Base-by-base conservation (phyloP, 2,113 vertebrate species). In the Paratilapia polleni region DNA sequence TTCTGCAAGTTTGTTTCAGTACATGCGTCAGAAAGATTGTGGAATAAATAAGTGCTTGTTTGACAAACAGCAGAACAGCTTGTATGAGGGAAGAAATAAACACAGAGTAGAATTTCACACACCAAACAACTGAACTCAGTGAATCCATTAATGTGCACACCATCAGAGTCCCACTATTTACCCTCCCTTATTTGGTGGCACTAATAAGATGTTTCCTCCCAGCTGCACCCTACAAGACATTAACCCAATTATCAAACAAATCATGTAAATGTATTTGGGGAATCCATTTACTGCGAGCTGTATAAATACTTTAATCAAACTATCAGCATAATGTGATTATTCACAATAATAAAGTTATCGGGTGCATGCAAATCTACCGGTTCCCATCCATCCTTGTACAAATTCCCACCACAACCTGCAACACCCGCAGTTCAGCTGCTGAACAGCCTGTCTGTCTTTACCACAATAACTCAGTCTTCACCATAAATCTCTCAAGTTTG, bases 401-500 rank as follows among this genome's bases (percentile, higher is more conserved):
- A 47, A 34, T 14, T 47, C 74, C 31, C 58, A 62, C 66, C 75
- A 24, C 31, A 41, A 8, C 57, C 47, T 17, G 64, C 77, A 77
- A 60, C 82, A 60, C 85, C 83, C 73, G 22, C 86, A 84, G 81
- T 78, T 59, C 58, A 79, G 49, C 84, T 86, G 83, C 88, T 84
- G n/a, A 75, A 62, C 85, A 78, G 57, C 57, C 78, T 62, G 90
- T 88, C 91, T 88, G 85, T 81, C 85, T 87, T 70, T 60, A 84
- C 83, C 78, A 49, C 87, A 88, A 84, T 91, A 90, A 89, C 82
- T 91, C 85, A 84, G 57, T 77, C 79, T 58, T 36, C 22, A 4
- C 36, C 87, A 64, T 94, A 90, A 93, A 92, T 92, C 89, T 91
- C 86, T 88, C 62, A 83, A 61, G 82, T 79, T n/a, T 66, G 86